Base-by-base conservation (phyloP, 2,797 vertebrate species). In the Chelmon rostratus region DNA sequence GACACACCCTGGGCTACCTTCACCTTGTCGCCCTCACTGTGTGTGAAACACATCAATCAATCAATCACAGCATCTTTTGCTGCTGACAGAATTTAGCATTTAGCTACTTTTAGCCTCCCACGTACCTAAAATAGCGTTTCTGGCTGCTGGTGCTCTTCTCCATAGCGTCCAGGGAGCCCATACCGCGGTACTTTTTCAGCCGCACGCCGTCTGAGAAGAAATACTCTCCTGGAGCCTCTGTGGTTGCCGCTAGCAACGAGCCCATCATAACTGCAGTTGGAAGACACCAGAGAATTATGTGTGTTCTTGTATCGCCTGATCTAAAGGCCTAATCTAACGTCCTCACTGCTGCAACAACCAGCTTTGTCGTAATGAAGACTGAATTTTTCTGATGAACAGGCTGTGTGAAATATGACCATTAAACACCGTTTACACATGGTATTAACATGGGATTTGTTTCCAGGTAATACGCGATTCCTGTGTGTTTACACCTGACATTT, bases 111-210 rank as follows among this genome's bases (percentile, higher is more conserved):
- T 3, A 18, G 38, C 33, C 38, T 40, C n/a, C 12, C 10, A 15
- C 63, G 0, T 61, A 97, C 97, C 97, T 98, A 86, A 97, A 98
- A 80, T 98, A 98, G 67, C 97, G 96, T 46, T 98, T 98, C 92
- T 98, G 97, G 87, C 97, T 98, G 93, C 95, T 96, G 89, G 94
- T 96, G 93, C 94, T 97, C 91, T 98, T 97, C 94, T 98, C 97
- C 97, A 98, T 97, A 47, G 97, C 97, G 0, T 99, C 98, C 81
- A 98, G 87, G 0, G 97, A 98, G 68, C 97, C 98, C 97, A 98
- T 98, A 2, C 97, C 98, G 0, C 97, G 96, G 87, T 98, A 98
- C 89, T 98, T 98, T 91, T 98, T 98, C 63, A 99, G 96, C 82
- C 97, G 93, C 19, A 98, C 97, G 0, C 97, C 97, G 0, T 99